Evolutionary conservation across 2,888 invertebrate genomes (phyloP), one percentile per base, ranked within the genome.

Genomic region (Sthenelais limicola): DNA sequence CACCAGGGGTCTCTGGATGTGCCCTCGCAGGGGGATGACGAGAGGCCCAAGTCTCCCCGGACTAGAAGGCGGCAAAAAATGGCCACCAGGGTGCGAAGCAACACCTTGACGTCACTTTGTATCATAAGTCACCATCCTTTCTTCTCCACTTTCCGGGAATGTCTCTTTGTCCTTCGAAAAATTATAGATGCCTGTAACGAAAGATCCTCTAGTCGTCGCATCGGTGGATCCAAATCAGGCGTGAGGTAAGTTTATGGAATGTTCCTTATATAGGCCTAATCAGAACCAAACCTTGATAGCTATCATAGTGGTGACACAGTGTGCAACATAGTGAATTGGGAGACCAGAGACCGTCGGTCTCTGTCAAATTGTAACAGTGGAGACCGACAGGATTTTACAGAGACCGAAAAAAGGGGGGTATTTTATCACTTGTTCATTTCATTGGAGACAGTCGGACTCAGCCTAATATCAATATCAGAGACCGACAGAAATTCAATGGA

Each of bases 61-160:
- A 82, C 84, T 71, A 79, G 79, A 72, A 78, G 84, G 38, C 82
- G 81, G 74, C 77, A 83, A 66, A 83, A 86, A 77, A 80, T 80
- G 48, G 81, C 82, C 28, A 74, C 80, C 24, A 80, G 83, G 62
- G 82, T 86, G 54, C 80, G 95, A 82, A 97, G 95, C 89, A 95
- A 97, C 88, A 97, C 98, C 18, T 90, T 99, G 80, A 99, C 99
- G 48, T 98, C 98, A 66, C 90, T 99, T 73, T 99, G 99, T 90
- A 92, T 99, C 80, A 91, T 99, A 73, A 98, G 98, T 76, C 99
- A 99, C 91, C 98, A 99, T 90, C 98, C 98, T 47, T 99, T 99
- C 90, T 97, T 99, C 89, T 94, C 98, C 77, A 96, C 95, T 84
- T 99, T 99, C 90, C 94, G 99, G 79, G 97, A 98, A 90, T 97